A percentile compares a stretch with the other conserved stretches of the same genome.
Evolutionary conservation across 2,113 vertebrate genomes (phyloP).

Genomic region (Chaetura pelagica): DNA sequence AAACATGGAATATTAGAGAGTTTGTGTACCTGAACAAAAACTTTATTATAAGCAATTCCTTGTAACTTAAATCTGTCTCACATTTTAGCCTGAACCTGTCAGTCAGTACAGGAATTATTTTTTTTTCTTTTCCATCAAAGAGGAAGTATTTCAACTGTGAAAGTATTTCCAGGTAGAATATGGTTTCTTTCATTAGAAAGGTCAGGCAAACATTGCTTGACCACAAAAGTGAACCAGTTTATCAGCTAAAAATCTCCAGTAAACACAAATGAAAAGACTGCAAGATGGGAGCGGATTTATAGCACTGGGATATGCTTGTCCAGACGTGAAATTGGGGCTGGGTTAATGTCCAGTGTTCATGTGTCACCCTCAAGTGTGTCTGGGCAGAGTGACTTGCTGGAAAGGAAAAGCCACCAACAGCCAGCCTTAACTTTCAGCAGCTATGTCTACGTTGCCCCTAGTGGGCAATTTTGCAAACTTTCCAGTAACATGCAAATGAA

Average conservation of each 20-base stretch:
- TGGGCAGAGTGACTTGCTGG: background rate
- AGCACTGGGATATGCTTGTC: background rate
- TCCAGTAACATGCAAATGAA: conserved; percentile 18
- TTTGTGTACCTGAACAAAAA: background rate
- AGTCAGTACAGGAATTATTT: background rate
- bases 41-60: background rate
- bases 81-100: background rate
- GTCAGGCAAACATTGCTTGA: background rate
- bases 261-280: background rate
- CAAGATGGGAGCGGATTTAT: background rate
- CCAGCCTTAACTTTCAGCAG: background rate
- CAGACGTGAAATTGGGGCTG: background rate
- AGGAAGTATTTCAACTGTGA: background rate
- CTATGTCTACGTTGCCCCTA: background rate
- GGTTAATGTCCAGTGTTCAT: background rate
- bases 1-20: fast-evolving
- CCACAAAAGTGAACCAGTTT: background rate
- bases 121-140: background rate
- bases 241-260: background rate
- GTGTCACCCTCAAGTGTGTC: background rate
- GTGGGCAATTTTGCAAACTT: background rate
- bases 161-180: background rate
- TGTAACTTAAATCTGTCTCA: background rate
- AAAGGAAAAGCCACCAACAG: background rate
- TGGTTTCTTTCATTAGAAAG: background rate